A percentile compares a stretch with the other conserved stretches of the same genome.
phyloP scores from a whole-genome alignment of 2,113 vertebrate genomes.

The Mormoops blainvillei region DNA sequence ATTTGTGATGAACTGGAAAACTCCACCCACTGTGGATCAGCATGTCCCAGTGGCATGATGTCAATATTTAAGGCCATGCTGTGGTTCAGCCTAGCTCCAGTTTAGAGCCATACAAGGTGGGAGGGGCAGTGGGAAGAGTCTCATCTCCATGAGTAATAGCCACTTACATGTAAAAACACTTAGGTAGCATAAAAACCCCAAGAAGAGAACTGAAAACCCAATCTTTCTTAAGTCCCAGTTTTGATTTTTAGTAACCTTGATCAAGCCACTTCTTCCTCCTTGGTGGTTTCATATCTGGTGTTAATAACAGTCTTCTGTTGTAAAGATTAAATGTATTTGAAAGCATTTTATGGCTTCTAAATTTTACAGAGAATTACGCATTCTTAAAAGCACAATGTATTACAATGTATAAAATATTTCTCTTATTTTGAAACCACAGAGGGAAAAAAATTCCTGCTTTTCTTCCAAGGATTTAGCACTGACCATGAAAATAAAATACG shows the following conservation, averaged over 20 bases:
- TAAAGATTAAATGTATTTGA: neutral
- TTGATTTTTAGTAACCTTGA: neutral
- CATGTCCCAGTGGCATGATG: too few species aligned
- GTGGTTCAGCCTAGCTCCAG: neutral
- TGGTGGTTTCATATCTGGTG: neutral
- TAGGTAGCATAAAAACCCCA: neutral
- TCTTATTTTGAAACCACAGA: slow-evolving; percentile 24
- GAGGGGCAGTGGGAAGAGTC: neutral
- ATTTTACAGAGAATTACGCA: neutral
- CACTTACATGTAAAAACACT: neutral
- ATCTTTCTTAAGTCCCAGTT: neutral
- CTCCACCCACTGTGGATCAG: neutral
- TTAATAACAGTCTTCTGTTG: neutral
- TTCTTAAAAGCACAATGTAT: neutral
- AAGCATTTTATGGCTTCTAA: neutral
- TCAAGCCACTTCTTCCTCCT: neutral
- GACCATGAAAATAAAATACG: neutral
- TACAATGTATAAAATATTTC: neutral
- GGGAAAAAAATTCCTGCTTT: neutral
- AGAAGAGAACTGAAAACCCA: neutral
- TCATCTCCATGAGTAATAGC: neutral
- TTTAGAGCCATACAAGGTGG: too few species aligned
- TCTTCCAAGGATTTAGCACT: neutral
- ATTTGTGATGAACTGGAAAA: neutral
- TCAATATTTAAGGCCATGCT: neutral